Percentiles rank a stretch among this genome's conserved stretches.
Evolutionary conservation across 2,797 vertebrate species (phyloP).

Genomic region (Melanotaenia boesemani): DNA sequence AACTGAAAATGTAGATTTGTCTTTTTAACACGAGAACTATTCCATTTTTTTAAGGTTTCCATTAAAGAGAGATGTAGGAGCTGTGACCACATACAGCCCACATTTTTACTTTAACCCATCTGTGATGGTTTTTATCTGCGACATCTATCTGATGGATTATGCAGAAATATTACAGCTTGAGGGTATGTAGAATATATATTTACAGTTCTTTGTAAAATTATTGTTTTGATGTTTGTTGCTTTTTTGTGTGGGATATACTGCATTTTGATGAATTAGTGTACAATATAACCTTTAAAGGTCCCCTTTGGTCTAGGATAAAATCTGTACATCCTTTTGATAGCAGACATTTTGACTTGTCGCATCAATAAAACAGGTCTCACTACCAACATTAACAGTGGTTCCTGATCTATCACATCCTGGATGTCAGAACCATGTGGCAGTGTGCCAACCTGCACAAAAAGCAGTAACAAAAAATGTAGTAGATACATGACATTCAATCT

Average conservation of each 20-base stretch:
- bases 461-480: neutral
- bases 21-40: slow-evolving; percentile 1
- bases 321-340: neutral
- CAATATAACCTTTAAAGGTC: neutral
- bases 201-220: slow-evolving; percentile 44
- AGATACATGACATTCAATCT: neutral
- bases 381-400: slow-evolving; percentile 2
- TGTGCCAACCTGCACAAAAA: no score
- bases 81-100: neutral
- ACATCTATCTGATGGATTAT: slow-evolving; percentile 35
- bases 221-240: slow-evolving; percentile 4
- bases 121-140: slow-evolving; percentile 15
- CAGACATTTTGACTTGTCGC: slow-evolving; percentile 1
- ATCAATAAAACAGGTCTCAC: slow-evolving; percentile 5
- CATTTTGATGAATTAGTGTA: slow-evolving; percentile 34
- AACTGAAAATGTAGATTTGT: neutral
- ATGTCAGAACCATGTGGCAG: neutral
- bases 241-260: slow-evolving; percentile 11
- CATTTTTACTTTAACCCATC: neutral
- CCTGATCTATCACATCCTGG: neutral
- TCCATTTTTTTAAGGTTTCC: neutral
- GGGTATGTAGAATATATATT: slow-evolving; percentile 38
- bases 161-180: slow-evolving; percentile 28
- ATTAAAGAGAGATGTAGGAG: neutral
- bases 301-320: neutral